Base-by-base conservation (phyloP, 2,888 invertebrate genomes). In the Candidula unifasciata region DNA sequence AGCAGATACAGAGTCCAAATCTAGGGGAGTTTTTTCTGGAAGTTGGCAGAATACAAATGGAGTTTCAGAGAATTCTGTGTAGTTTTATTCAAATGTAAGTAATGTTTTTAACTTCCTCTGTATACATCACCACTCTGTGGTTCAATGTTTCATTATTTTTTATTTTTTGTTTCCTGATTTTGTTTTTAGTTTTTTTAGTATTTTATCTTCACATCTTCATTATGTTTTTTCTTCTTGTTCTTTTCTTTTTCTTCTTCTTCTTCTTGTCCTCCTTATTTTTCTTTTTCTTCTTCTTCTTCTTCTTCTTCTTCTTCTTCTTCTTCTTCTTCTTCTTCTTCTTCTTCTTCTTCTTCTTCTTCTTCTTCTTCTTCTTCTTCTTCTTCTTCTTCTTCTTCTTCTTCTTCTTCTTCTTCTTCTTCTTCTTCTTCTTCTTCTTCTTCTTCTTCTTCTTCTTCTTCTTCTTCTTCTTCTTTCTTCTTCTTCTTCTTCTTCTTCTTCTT, bases 51-150 rank as follows among this genome's bases (percentile, higher is more conserved):
- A 24, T 52, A 16, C 13, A 73, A 27, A 0, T 6, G 3, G n/a
- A 44, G 0, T 73, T 73, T 10, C 73, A n/a, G 16, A n/a, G 1
- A 6, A 73, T 73, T n/a, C 16, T 52, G 21, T n/a, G 27, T n/a
- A 73, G 52, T 44, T 44, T 73, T 24, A 10, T 73, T 44, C 44
- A 73, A 52, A 73, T 73, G 73, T 73, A 73, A 5, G 73, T 60
- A 21, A 13, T 24, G 44, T 13, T 44, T 44, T 44, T 44, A 44
- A 44, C 2, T 44, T 10, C 44, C 13, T 1, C 44, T 44, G 0
- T 44, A 44, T 44, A 1, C 44, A 44, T 44, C 8, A 44, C 44
- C 44, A 44, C 44, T 44, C 44, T 10, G 44, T 6, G 44, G 13
- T 13, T 44, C 44, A 10, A 6, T 44, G 44, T 44, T 6, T 13